Conservation (phyloP, 2,113 vertebrate species). For the Zingel zingel region DNA sequence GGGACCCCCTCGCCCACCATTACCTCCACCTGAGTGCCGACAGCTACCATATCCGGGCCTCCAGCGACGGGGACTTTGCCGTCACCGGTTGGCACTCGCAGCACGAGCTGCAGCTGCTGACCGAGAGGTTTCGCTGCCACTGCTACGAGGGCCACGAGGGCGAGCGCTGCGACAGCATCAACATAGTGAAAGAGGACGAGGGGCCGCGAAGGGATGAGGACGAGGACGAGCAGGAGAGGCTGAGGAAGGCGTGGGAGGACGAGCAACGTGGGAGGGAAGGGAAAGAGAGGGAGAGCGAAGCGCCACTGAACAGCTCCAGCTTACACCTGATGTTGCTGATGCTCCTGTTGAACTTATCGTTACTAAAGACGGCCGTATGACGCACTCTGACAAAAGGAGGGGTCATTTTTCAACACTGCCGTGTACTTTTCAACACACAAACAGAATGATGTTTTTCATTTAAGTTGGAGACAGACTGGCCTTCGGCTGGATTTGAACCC, state of each 20-base stretch:
- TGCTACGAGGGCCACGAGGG: slow-evolving; percentile 86
- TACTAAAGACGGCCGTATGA: slow-evolving; percentile 39
- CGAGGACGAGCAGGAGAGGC: slow-evolving; percentile 50
- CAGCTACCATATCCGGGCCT: slow-evolving; percentile 77
- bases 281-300: slow-evolving; percentile 55
- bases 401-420: background rate
- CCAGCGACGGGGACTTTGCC: slow-evolving; percentile 69
- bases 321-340: slow-evolving; percentile 43
- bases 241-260: slow-evolving; percentile 63
- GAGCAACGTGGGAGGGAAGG: slow-evolving; percentile 42
- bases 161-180: slow-evolving; percentile 77
- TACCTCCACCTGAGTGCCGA: slow-evolving; percentile 84
- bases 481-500: background rate
- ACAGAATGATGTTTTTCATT: background rate
- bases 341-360: slow-evolving; percentile 62
- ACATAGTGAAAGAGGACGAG: slow-evolving; percentile 69
- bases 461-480: background rate
- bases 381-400: background rate
- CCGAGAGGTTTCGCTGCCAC: slow-evolving; percentile 83
- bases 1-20: slow-evolving; percentile 69
- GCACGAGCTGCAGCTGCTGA: slow-evolving; percentile 76
- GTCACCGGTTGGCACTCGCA: slow-evolving; percentile 78
- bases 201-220: slow-evolving; percentile 23
- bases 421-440: background rate
- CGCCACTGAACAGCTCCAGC: slow-evolving; percentile 17